Percentiles rank a stretch among this genome's conserved stretches.
These are phyloP conservation scores for Babylonia areolata DNA, from an alignment of 1,140 invertebrate genomes.

Conservation along the genomic window DNA sequence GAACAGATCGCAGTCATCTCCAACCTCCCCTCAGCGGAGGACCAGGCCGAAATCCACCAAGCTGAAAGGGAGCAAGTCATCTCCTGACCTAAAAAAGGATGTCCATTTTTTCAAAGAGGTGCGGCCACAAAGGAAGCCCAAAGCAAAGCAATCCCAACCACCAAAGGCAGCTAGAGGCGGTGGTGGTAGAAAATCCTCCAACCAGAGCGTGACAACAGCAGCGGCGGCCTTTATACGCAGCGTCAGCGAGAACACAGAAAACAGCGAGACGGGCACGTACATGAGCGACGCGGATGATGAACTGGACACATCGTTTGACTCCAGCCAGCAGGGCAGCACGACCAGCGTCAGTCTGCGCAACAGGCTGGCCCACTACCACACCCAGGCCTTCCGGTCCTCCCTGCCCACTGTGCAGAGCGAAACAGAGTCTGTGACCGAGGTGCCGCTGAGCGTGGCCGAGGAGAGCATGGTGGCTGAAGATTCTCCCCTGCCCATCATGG, in stretches of 20 bases:
- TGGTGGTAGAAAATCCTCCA: neutral
- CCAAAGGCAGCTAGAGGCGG: neutral
- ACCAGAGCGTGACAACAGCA: neutral
- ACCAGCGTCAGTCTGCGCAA: slow-evolving; percentile 10
- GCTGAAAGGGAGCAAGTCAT: slow-evolving; percentile 29
- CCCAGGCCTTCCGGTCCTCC: neutral
- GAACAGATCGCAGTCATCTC: neutral
- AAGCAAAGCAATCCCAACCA: neutral
- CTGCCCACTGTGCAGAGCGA: slow-evolving; percentile 47
- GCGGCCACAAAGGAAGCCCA: neutral
- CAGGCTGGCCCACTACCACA: slow-evolving; percentile 16
- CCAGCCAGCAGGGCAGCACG: slow-evolving; percentile 38
- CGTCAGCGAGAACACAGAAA: slow-evolving; percentile 33
- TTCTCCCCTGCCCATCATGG: neutral
- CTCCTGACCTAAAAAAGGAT: slow-evolving; percentile 30
- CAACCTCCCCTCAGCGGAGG: slow-evolving; percentile 11
- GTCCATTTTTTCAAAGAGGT: slow-evolving; percentile 27
- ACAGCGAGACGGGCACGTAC: slow-evolving; percentile 50
- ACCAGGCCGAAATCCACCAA: slow-evolving; percentile 35
- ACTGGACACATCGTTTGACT: slow-evolving; percentile 50
- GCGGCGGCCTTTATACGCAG: neutral
- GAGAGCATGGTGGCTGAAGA: neutral
- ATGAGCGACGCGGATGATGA: slow-evolving; percentile 63
- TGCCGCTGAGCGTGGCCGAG: neutral
- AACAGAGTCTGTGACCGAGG: slow-evolving; percentile 33